Percentiles rank a stretch among this genome's conserved stretches.
phyloP scores from a whole-genome alignment of 2,113 vertebrate genomes.

The Dasyurus viverrinus region DNA sequence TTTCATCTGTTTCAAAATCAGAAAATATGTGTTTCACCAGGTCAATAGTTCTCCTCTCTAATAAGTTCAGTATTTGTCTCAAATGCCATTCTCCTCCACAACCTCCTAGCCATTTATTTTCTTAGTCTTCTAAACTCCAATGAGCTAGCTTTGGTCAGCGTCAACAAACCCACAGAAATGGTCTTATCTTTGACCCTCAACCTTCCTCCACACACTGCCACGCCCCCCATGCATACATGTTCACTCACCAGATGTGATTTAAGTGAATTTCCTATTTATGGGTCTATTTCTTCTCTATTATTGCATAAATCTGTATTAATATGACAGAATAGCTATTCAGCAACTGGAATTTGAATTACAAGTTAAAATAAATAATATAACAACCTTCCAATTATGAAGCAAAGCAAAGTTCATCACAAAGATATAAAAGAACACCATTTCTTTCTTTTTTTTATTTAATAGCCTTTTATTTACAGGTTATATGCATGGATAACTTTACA shows the following conservation, averaged over 20 bases:
- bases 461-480: too few species aligned
- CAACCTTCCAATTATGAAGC: neutral
- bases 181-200: too few species aligned
- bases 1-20: neutral
- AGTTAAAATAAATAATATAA: neutral
- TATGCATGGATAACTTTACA: too few species aligned
- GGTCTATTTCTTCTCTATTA: neutral
- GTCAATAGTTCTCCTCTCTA: neutral
- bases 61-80: neutral
- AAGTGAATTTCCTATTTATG: neutral
- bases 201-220: too few species aligned
- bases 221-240: too few species aligned
- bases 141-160: too few species aligned
- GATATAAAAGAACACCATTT: neutral
- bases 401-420: neutral
- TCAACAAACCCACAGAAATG: neutral
- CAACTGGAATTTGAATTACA: neutral
- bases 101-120: neutral
- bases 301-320: neutral
- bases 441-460: too few species aligned
- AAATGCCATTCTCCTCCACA: neutral
- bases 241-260: neutral
- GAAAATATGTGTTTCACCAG: too few species aligned
- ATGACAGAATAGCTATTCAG: neutral
- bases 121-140: neutral